Evolutionary conservation across 2,888 invertebrate genomes (phyloP).

Genomic region (Tenthredo distinguenda): DNA sequence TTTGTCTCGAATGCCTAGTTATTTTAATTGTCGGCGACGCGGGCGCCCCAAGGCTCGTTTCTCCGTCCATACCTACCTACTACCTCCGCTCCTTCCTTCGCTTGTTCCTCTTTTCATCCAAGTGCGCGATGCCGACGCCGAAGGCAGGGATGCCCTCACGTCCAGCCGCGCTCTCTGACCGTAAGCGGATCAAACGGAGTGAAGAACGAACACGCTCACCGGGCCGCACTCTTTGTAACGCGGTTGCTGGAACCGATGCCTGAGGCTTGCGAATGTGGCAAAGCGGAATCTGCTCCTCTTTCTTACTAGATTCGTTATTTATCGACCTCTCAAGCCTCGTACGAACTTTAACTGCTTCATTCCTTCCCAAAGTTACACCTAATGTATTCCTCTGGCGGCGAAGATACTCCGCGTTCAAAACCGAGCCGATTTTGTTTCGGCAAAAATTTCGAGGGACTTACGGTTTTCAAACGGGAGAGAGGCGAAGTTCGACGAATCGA

Average conservation of each 20-base stretch:
- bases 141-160: conserved; percentile 45
- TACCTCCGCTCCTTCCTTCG: not conserved
- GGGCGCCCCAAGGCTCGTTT: conserved; percentile 15
- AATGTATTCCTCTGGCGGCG: not conserved
- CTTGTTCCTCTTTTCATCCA: conserved; percentile 15
- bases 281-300: conserved; percentile 38
- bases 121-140: conserved; percentile 38
- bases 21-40: conserved; percentile 42
- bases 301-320: conserved; percentile 40
- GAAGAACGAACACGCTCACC: conserved; percentile 45
- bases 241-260: conserved; percentile 5
- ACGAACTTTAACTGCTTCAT: not conserved
- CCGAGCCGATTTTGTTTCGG: not conserved
- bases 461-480: conserved; percentile 14
- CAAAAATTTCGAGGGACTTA: not conserved
- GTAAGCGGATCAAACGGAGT: conserved; percentile 45
- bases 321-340: conserved; percentile 12
- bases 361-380: not conserved
- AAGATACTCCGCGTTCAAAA: not conserved
- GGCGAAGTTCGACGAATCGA: not conserved
- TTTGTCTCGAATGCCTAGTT: conserved; percentile 43
- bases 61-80: conserved; percentile 10
- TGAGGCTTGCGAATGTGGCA: conserved; percentile 21
- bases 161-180: conserved; percentile 43
- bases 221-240: conserved; percentile 28